Conservation (phyloP, 2,888 invertebrate species). For the Brachypalpus laphriformis region DNA sequence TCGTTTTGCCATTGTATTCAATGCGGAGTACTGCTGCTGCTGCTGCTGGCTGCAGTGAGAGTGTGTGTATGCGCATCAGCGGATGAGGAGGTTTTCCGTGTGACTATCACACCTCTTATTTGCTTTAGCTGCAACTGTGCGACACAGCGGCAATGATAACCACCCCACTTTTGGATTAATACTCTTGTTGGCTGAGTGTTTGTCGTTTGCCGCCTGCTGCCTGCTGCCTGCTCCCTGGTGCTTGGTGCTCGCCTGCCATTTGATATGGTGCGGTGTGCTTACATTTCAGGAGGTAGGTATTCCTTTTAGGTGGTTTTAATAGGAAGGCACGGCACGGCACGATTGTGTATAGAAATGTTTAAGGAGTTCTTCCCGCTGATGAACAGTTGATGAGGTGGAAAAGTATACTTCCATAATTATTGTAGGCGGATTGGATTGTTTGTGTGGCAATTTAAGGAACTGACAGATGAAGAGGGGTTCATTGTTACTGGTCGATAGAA, state of each 20-base stretch:
- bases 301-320: conserved; percentile 7
- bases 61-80: conserved; percentile 61
- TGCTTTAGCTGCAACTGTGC: conserved; percentile 55
- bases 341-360: not conserved
- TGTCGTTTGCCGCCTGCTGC: not conserved
- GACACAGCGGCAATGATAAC: conserved; percentile 51
- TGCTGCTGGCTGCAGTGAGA: conserved; percentile 24
- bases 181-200: conserved; percentile 42
- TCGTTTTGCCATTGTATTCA: conserved; percentile 16
- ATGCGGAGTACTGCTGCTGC: not conserved
- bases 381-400: conserved; percentile 3
- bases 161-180: conserved; percentile 64
- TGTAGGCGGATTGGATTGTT: not conserved
- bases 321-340: not conserved
- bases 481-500: no score
- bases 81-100: conserved; percentile 72
- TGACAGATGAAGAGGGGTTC: no score
- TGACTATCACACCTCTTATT: conserved; percentile 74
- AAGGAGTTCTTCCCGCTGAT: conserved; percentile 1
- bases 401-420: not conserved
- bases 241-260: conserved; percentile 3
- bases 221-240: not conserved
- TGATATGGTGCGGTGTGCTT: conserved; percentile 35
- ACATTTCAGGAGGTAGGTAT: conserved; percentile 34
- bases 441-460: not conserved